A percentile compares a stretch with the other conserved stretches of the same genome.
Evolutionary conservation across 2,797 vertebrate genomes (phyloP).

Genomic region (Chaenodraco wilsoni): DNA sequence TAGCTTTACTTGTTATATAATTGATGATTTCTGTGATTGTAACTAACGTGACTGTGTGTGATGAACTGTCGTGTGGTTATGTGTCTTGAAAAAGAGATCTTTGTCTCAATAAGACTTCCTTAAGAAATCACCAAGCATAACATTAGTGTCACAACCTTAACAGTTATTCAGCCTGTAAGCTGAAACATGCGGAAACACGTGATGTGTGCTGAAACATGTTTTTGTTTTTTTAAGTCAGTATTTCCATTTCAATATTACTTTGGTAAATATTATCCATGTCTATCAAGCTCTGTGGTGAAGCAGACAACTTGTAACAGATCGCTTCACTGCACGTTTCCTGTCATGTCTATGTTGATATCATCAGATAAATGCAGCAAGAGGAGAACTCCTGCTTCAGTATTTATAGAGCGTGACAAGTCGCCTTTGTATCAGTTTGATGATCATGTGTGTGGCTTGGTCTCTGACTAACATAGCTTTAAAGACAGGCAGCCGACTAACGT

Average conservation of each 20-base stretch:
- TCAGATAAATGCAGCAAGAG: conserved; percentile 22
- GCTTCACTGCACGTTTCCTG: not conserved
- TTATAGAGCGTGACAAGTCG: conserved; percentile 62
- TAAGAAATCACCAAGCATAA: conserved; percentile 3
- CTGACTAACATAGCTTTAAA: conserved; percentile 56
- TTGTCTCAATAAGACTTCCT: not conserved
- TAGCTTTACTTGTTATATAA: no score
- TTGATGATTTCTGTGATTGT: no score
- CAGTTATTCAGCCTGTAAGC: no score
- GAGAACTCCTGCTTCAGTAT: conserved; percentile 41
- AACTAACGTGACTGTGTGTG: no score
- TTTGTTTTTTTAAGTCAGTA: not conserved
- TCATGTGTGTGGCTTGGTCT: conserved; percentile 40
- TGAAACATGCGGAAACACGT: not conserved
- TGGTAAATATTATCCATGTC: not conserved
- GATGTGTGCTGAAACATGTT: not conserved
- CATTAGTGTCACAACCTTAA: no score
- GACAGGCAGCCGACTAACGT: conserved; percentile 54
- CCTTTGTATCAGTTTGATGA: conserved; percentile 49
- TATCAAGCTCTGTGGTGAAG: not conserved
- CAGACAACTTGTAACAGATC: not conserved
- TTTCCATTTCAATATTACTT: not conserved
- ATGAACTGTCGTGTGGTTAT: no score
- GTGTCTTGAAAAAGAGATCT: no score
- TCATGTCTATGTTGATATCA: not conserved